Evolutionary conservation across 2,113 vertebrate genomes (phyloP), one percentile per base, ranked within the genome.

Genomic region (Podocnemis expansa): DNA sequence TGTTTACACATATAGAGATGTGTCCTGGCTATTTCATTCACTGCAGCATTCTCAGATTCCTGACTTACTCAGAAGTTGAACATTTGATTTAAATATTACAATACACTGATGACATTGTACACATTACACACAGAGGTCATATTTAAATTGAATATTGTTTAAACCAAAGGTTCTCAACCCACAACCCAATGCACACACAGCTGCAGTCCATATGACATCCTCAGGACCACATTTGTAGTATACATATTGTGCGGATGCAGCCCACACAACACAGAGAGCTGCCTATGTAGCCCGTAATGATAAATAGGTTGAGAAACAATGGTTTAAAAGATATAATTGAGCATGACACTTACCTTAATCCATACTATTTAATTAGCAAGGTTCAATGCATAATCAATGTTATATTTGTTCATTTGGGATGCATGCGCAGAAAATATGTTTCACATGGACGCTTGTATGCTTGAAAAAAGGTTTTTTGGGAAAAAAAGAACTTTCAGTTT

Each of bases 1-100:
- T 89, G 41, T 89, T 97, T 87, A 91, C 79, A 52, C 38, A 43
- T 78, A 94, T 3, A 92, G 9, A 52, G 41, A 87, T 91, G 60
- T 83, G 25, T 60, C 58, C 51, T 89, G 11, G 19, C 41, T 78
- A 17, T 8, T 45, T 76, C 25, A 45, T 45, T 76, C 73, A 76
- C 25, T 79, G 90, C 43, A 89, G 51, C 12, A 75, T 81, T 89
- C 52, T 73, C 80, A 19, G 41, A 54, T 29, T n/a, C 43, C 52
- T 0, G 0, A 54, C 29, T 88, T 88, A 17, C 17, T 85, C 85
- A 5, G 25, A 91, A 76, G 25, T 76, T 82, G 82, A 34, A 45
- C 2, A 45, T 27, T 21, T 52, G 80, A 85, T 88, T 89, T 76
- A 52, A 90, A 88, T 85, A 38, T 75, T 21, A 13, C 27, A 88